Conservation (phyloP, 2,888 invertebrate species). For the Andrena flavipes region DNA sequence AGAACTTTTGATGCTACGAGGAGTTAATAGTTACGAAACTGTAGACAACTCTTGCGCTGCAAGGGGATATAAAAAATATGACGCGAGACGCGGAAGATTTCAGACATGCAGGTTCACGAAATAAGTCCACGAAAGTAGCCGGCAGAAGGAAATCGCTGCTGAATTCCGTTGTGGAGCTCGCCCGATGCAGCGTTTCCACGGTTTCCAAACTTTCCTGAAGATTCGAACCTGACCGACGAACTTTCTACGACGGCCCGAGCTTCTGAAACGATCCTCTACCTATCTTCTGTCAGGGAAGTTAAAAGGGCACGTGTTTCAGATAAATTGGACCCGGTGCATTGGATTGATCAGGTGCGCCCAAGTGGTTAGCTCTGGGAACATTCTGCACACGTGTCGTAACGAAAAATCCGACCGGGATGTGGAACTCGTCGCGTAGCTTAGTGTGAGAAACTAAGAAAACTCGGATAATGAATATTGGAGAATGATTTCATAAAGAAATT, state of each 20-base stretch:
- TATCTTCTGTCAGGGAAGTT: conserved; percentile 26
- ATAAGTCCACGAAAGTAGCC: conserved; percentile 33
- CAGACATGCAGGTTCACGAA: conserved; percentile 18
- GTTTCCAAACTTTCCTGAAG: conserved; percentile 34
- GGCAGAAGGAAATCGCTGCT: conserved; percentile 33
- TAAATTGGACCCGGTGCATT: conserved; percentile 19
- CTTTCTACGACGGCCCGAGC: conserved; percentile 27
- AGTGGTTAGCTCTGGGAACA: conserved; percentile 12
- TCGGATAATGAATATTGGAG: neutral
- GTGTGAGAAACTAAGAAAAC: neutral
- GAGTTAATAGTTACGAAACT: too few relatives aligned
- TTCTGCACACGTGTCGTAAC: conserved; percentile 3
- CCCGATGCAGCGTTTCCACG: conserved; percentile 19
- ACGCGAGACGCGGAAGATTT: neutral
- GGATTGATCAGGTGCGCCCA: conserved; percentile 31
- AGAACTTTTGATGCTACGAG: too few relatives aligned
- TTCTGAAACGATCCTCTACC: conserved; percentile 23
- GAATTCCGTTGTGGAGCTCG: conserved; percentile 14
- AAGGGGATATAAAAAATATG: neutral
- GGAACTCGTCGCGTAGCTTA: neutral
- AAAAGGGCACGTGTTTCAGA: conserved; percentile 45
- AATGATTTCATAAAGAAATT: neutral
- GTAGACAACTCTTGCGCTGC: too few relatives aligned
- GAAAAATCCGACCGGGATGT: neutral
- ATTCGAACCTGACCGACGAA: conserved; percentile 22